Evolutionary conservation across 2,113 vertebrate species (phyloP).

Genomic region (Forbesichthys papilliferus): DNA sequence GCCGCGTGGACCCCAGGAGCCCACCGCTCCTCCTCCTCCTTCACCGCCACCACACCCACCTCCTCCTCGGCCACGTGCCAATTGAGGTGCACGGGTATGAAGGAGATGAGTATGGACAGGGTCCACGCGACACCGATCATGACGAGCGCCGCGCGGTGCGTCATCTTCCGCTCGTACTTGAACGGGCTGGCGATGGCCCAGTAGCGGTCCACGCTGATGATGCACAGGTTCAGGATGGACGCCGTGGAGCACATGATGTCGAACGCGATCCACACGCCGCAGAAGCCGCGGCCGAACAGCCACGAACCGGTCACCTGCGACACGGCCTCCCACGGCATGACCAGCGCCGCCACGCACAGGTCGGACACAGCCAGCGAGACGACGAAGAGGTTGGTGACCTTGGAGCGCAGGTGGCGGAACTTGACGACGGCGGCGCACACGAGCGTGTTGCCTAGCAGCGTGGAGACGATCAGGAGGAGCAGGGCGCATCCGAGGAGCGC

Average conservation of each 20-base stretch:
- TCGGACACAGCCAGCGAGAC: slow-evolving; percentile 82
- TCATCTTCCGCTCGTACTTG: slow-evolving; percentile 80
- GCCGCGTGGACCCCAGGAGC: slow-evolving; percentile 1
- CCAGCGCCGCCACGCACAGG: slow-evolving; percentile 81
- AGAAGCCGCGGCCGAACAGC: slow-evolving; percentile 77
- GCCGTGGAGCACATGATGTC: slow-evolving; percentile 82
- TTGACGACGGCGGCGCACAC: slow-evolving; percentile 78
- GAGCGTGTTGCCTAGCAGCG: slow-evolving; percentile 77
- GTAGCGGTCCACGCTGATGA: slow-evolving; percentile 84
- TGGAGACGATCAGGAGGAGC: slow-evolving; percentile 79
- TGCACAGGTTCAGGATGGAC: slow-evolving; percentile 78
- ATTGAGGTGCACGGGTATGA: slow-evolving; percentile 81
- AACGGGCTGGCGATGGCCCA: slow-evolving; percentile 85
- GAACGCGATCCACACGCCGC: slow-evolving; percentile 82
- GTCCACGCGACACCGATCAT: slow-evolving; percentile 78
- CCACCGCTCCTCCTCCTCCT: background rate
- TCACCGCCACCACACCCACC: slow-evolving; percentile 1
- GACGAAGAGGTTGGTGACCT: slow-evolving; percentile 84
- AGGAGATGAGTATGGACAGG: slow-evolving; percentile 80
- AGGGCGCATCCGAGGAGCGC: slow-evolving; percentile 75
- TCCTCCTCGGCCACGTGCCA: slow-evolving; percentile 77
- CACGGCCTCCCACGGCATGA: slow-evolving; percentile 84
- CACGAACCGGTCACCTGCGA: slow-evolving; percentile 76
- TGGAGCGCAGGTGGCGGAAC: slow-evolving; percentile 77
- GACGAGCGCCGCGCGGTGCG: slow-evolving; percentile 73